These are phyloP conservation scores for Embiotoca jacksoni DNA, from an alignment of 2,113 vertebrate species.

Conservation along the genomic window DNA sequence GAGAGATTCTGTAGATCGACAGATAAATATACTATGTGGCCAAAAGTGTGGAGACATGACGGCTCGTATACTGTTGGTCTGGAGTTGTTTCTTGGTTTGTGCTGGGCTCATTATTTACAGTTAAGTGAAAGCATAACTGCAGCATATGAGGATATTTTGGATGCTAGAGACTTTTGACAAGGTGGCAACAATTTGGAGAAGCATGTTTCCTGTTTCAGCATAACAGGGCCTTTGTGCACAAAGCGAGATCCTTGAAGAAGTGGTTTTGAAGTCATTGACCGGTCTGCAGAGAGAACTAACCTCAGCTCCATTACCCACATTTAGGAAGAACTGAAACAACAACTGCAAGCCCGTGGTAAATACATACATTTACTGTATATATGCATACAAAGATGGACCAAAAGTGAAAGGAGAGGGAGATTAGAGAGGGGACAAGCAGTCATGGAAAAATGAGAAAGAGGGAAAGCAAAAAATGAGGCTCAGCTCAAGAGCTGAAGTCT, in stretches of 20 bases:
- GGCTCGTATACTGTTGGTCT: background rate
- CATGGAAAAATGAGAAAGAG: conserved; percentile 42
- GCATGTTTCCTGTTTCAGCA: background rate
- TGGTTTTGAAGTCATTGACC: background rate
- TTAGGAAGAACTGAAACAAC: conserved; percentile 18
- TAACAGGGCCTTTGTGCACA: background rate
- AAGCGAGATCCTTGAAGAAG: background rate
- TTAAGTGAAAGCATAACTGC: background rate
- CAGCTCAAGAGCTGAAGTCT: conserved; percentile 56
- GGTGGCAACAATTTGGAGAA: background rate
- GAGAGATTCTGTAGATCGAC: conserved; percentile 34
- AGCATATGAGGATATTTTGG: background rate
- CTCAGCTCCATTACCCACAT: conserved; percentile 6
- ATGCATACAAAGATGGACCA: conserved; percentile 1
- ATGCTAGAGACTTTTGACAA: conserved; percentile 1
- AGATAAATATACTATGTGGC: conserved; percentile 30
- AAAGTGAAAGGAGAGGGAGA: background rate
- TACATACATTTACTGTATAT: background rate
- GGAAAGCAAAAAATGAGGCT: conserved; percentile 39
- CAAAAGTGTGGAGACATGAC: conserved; percentile 2
- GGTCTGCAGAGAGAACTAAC: background rate
- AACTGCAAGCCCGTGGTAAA: conserved; percentile 1
- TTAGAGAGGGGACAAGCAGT: conserved; percentile 17
- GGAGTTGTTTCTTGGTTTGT: background rate
- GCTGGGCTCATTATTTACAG: background rate